Evolutionary conservation across 2,888 invertebrate genomes (phyloP).

Genomic region (Mythimna vitellina): DNA sequence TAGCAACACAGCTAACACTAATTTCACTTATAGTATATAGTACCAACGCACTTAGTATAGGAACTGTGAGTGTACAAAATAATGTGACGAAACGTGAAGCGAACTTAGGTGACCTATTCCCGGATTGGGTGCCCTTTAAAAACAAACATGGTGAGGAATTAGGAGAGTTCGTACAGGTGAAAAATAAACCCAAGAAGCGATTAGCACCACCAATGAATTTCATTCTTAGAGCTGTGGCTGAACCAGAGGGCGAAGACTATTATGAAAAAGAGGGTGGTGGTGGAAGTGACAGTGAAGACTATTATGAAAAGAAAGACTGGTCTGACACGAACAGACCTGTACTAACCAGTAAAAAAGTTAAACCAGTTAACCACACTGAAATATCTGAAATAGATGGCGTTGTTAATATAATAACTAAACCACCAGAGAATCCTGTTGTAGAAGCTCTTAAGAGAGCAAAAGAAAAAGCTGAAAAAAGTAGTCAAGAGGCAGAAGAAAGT

Average conservation of each 20-base stretch:
- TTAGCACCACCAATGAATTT: conserved; percentile 83
- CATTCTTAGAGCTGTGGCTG: conserved; percentile 78
- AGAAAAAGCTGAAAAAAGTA: conserved; percentile 44
- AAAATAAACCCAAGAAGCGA: conserved; percentile 81
- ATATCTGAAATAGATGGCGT: conserved; percentile 83
- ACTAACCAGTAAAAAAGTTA: conserved; percentile 55
- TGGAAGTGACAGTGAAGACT: conserved; percentile 80
- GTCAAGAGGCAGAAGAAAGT: not conserved
- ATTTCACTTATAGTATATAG: conserved; percentile 66
- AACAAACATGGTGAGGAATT: conserved; percentile 84
- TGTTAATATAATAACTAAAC: conserved; percentile 78
- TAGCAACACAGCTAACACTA: conserved; percentile 60
- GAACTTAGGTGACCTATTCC: conserved; percentile 76
- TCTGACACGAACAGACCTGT: conserved; percentile 76
- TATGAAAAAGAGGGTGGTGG: conserved; percentile 80
- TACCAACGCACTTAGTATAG: conserved; percentile 75
- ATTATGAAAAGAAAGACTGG: conserved; percentile 86
- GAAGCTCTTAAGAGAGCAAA: conserved; percentile 62
- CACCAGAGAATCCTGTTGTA: conserved; percentile 63
- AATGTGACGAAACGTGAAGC: conserved; percentile 80
- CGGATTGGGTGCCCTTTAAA: conserved; percentile 88
- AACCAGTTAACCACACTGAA: conserved; percentile 68
- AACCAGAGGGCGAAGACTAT: conserved; percentile 80
- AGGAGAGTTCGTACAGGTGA: conserved; percentile 78
- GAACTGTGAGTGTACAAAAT: conserved; percentile 76